These are phyloP conservation scores for Cistogaster globosa DNA, from an alignment of 2,888 invertebrate species.

Conservation along the genomic window DNA sequence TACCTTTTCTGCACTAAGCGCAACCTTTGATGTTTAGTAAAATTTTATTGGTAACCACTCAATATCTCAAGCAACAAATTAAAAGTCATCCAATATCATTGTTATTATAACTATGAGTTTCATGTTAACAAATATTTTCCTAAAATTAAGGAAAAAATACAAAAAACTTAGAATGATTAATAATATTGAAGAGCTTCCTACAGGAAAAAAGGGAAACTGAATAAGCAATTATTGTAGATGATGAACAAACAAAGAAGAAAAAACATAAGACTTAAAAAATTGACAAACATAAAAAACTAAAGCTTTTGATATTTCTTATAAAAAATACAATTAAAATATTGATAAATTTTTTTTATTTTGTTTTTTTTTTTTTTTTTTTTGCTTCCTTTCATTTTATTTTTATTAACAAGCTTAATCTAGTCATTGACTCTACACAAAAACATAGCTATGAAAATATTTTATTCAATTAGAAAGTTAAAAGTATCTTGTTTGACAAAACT, in stretches of 20 bases:
- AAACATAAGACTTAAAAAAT: too few species aligned
- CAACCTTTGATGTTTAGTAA: conserved; percentile 54
- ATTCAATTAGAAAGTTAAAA: conserved; percentile 58
- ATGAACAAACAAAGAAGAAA: neutral
- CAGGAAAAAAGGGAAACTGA: neutral
- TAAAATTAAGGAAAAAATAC: conserved; percentile 16
- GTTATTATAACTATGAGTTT: conserved; percentile 52
- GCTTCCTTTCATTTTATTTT: conserved; percentile 13
- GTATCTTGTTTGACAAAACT: conserved; percentile 44
- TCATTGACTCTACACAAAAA: neutral
- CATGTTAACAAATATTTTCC: conserved; percentile 39
- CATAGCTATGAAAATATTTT: neutral
- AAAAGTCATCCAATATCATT: conserved; percentile 58
- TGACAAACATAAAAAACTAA: conserved; percentile 36
- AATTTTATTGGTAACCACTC: neutral
- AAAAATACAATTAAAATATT: conserved; percentile 68
- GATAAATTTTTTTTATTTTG: conserved; percentile 18
- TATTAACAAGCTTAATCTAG: neutral
- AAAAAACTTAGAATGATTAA: conserved; percentile 23
- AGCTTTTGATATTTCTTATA: conserved; percentile 54
- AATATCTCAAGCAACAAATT: conserved; percentile 51
- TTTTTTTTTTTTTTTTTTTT: neutral
- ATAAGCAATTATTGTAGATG: neutral
- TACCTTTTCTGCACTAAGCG: conserved; percentile 12
- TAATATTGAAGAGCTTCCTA: conserved; percentile 51